Base-by-base conservation (phyloP, 2,797 vertebrate genomes). In the Leptatherina wallacei region DNA sequence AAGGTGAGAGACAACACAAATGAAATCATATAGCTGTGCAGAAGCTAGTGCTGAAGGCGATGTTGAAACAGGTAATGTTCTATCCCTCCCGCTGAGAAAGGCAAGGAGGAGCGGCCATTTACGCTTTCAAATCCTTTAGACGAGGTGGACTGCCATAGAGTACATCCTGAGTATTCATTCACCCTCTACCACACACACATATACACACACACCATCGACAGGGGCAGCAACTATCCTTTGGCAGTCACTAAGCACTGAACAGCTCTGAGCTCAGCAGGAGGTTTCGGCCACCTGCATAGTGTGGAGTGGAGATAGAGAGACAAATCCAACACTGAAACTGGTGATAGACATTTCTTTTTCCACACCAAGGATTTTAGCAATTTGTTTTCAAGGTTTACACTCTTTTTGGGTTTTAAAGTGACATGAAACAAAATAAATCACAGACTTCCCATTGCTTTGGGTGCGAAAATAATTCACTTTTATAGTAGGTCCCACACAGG, bases 171-270 rank as follows among this genome's bases (percentile, higher is more conserved):
- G 76, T 83, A 75, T 78, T 81, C 58, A 77, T 84, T 65, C 51
- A 54, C 65, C 35, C 47, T 64, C 51, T 3, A 52, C 49, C 65
- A 51, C 55, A 61, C 33, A 78, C 70, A 56, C 70, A 56, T 27
- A 40, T 44, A 59, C 36, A 67, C 78, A 73, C 49, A 30, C 61
- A 75, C 9, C 71, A 75, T 54, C 6, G 33, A 74, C 66, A 76
- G 78, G 75, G 76, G 71, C 79, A 88, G 74, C 56, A 66, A 81
- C 80, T 85, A 81, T 88, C 81, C 84, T 85, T 80, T 91, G 85
- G 84, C 90, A 91, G 82, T 73, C 77, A 89, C 84, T 85, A 69
- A 91, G 83, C 82, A 88, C 83, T 77, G 78, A 86, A 85, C 85
- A 90, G 88, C 85, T 86, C 86, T 80, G 77, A 74, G 73, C 85